Evolutionary conservation across 2,797 vertebrate genomes (phyloP).

Genomic region (Lepidocolaptes lacrymiger): DNA sequence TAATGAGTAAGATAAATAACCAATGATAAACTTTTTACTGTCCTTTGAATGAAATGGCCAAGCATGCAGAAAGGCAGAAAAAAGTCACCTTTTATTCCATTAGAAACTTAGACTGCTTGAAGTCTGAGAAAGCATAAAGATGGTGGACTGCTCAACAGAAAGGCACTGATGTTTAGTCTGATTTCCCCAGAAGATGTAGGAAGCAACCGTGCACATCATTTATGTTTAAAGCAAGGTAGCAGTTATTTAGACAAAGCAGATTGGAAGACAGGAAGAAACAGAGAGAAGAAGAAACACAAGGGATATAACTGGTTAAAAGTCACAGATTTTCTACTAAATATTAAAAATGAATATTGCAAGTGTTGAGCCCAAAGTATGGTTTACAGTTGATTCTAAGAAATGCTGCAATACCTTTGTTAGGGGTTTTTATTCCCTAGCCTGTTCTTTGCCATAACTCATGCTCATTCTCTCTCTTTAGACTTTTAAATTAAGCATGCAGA

Average conservation of each 20-base stretch:
- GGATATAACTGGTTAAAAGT: conserved; percentile 72
- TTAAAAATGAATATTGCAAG: neutral
- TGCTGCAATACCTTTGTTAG: neutral
- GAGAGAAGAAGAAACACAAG: conserved; percentile 78
- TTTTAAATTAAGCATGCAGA: neutral
- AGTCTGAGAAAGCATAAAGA: conserved; percentile 99
- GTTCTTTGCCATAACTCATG: neutral
- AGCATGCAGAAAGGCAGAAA: conserved; percentile 77
- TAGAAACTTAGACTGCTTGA: conserved; percentile 98
- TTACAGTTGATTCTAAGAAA: neutral
- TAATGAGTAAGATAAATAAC: conserved; percentile 17
- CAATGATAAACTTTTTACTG: conserved; percentile 27
- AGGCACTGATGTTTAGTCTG: conserved; percentile 93
- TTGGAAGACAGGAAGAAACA: conserved; percentile 72
- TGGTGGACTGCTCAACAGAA: conserved; percentile 96
- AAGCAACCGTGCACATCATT: conserved; percentile 74
- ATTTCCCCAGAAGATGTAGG: conserved; percentile 79
- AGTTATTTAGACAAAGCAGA: conserved; percentile 77
- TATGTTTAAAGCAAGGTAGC: conserved; percentile 75
- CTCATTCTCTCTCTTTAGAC: neutral
- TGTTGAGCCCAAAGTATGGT: neutral
- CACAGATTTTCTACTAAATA: conserved; percentile 42
- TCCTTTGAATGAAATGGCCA: conserved; percentile 62
- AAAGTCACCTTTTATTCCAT: conserved; percentile 89
- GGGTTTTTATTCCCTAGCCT: neutral